Percentiles rank a stretch among this genome's conserved stretches.
These are phyloP conservation scores for Phalanger gymnotis DNA, from an alignment of 2,797 vertebrate species.

Conservation along the genomic window DNA sequence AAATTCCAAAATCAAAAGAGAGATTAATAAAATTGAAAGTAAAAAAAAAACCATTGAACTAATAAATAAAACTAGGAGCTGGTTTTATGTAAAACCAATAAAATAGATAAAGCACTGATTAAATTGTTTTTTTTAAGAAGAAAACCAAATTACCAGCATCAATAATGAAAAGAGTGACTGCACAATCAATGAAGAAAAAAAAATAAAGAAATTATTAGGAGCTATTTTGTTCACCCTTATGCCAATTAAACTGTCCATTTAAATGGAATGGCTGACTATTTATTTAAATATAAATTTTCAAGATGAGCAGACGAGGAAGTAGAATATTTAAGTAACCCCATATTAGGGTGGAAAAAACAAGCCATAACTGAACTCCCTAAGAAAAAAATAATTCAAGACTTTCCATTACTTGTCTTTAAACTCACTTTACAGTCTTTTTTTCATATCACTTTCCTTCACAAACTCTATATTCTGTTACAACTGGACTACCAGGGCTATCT, in stretches of 20 bases:
- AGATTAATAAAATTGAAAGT: background rate
- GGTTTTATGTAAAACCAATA: background rate
- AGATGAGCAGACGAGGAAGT: background rate
- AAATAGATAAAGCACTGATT: background rate
- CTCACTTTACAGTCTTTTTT: background rate
- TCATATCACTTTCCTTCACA: background rate
- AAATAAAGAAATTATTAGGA: background rate
- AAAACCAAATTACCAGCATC: background rate
- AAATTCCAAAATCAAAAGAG: background rate
- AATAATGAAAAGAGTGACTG: background rate
- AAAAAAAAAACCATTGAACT: background rate
- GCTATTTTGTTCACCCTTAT: background rate
- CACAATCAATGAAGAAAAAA: background rate
- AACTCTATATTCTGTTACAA: background rate
- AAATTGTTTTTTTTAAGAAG: background rate
- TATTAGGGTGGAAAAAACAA: background rate
- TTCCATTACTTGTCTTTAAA: background rate
- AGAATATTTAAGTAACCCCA: background rate
- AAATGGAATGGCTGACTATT: background rate
- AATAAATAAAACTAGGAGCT: background rate
- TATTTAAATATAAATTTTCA: background rate
- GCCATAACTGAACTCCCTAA: background rate
- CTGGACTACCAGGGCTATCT: background rate
- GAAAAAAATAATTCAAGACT: background rate
- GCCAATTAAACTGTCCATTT: background rate